Percentiles rank a stretch among this genome's conserved stretches.
phyloP scores from a whole-genome alignment of 1,140 invertebrate species.

The Coenobita brevimanus region DNA sequence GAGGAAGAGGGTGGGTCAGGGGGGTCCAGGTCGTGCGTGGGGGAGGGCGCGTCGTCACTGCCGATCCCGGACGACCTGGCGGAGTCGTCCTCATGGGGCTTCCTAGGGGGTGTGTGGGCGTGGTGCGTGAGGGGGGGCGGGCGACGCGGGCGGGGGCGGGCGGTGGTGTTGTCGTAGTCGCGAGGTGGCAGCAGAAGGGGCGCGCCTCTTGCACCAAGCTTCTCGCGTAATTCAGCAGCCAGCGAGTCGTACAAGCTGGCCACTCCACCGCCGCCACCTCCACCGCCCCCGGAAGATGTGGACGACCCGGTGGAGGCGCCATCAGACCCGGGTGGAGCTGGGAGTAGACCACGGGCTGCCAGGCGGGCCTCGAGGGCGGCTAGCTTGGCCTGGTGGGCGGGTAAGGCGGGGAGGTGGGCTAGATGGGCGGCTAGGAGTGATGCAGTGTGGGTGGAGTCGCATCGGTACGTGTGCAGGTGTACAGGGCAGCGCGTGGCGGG shows the following conservation, averaged over 20 bases:
- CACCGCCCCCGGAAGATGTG: slow-evolving; percentile 37
- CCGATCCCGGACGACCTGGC: slow-evolving; percentile 82
- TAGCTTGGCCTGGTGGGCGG: slow-evolving; percentile 91
- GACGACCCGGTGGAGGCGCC: slow-evolving; percentile 57
- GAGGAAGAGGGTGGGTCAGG: too few relatives aligned
- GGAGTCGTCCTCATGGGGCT: slow-evolving; percentile 70
- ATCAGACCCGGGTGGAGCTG: slow-evolving; percentile 30
- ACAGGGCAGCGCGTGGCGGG: slow-evolving; percentile 90
- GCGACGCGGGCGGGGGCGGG: slow-evolving; percentile 82
- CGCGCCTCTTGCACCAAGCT: slow-evolving; percentile 78
- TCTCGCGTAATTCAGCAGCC: slow-evolving; percentile 91
- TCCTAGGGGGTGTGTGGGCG: slow-evolving; percentile 71
- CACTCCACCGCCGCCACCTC: slow-evolving; percentile 76
- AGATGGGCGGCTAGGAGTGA: slow-evolving; percentile 87
- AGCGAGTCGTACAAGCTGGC: slow-evolving; percentile 90
- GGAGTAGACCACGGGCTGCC: slow-evolving; percentile 74
- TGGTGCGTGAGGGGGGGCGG: slow-evolving; percentile 69
- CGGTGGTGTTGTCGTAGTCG: slow-evolving; percentile 95
- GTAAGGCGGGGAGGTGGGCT: slow-evolving; percentile 85
- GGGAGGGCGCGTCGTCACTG: slow-evolving; percentile 89
- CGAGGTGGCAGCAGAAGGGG: slow-evolving; percentile 89
- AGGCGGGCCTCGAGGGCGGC: slow-evolving; percentile 83
- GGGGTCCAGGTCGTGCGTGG: slow-evolving; percentile 55
- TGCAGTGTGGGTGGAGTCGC: slow-evolving; percentile 94
- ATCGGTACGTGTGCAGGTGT: slow-evolving; percentile 96